Base-by-base conservation (phyloP, 2,888 invertebrate genomes). In the Auanema freiburgensis region DNA sequence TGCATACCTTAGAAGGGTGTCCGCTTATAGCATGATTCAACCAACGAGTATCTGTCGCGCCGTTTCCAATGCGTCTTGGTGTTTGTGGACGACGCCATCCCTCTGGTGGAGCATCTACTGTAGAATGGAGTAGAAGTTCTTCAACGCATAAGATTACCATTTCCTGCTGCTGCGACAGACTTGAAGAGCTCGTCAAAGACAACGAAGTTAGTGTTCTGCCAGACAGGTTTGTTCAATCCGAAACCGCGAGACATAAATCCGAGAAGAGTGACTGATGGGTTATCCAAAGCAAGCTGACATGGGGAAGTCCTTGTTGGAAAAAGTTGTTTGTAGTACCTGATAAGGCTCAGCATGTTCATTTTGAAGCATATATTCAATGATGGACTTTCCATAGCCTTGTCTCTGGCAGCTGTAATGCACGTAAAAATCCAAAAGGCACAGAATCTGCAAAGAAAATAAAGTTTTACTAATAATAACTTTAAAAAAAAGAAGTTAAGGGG, bases 391-490 rank as follows among this genome's bases (percentile, higher is more conserved):
- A 83, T 90, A 88, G 2, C 96, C 96, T 83, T 88, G 88, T 60
- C 95, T 89, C 85, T 95, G 95, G 53, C 89, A 88, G 2, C 90
- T 89, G 84, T 90, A 90, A 80, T 91, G 86, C 24, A 97, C 89
- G 85, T 91, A 97, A 87, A 97, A 96, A 85, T 97, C 96, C 55
- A 97, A 88, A 62, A 96, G 89, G 84, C 94, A 95, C 14, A 92
- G 87, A 0, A 93, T 70, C 72, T 72, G 52, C 33, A 64, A 59
- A 33, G 8, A 33, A 33, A 5, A 5, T 3, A 8, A 33, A 33
- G 33, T 33, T 33, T 8, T 5, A 33, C 33, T 33, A 3, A 33
- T 33, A 33, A 5, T 33, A 33, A 33, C 33, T n/a, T n/a, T n/a
- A n/a, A n/a, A n/a, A n/a, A n/a, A n/a, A n/a, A n/a, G 8, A 33